Evolutionary conservation across 2,888 invertebrate genomes (phyloP), one percentile per base, ranked within the genome.

Genomic region (Diarsia mendica): DNA sequence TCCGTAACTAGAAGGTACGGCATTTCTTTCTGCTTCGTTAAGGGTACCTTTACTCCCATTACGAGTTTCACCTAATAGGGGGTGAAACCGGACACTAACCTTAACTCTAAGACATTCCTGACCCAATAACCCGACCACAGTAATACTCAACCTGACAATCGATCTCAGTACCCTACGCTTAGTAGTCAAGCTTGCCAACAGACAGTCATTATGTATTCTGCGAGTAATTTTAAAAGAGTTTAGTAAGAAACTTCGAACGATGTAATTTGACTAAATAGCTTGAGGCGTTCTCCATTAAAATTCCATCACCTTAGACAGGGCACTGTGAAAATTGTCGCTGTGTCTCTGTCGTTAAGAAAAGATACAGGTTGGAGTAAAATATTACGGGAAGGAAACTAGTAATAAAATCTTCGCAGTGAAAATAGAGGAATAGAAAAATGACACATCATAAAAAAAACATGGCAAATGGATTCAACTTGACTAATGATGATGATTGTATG

Each of bases 201-300:
- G 20, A 1, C 20, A 71, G 48, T 65, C 0, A 68, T 82, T 51
- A 66, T 15, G 44, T 71, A 85, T 65, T 85, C 67, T 53, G 44
- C 60, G 44, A 61, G 65, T 49, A 72, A 63, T 58, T 58, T 61
- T 63, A 49, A 83, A 82, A 83, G 44, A 83, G 60, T 73, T 86
- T 69, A 18, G 70, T 61, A 63, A 67, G 69, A 72, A 85, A 75
- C 72, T 87, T 77, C 39, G 46, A 73, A 71, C 73, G 61, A 72
- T 71, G 68, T 60, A 71, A 75, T 85, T 85, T 73, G 67, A 71
- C 76, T 83, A 83, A 83, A 85, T 78, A 79, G 79, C 85, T 78
- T 48, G 70, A 67, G 74, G 86, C 80, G 58, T 65, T 64, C 64
- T 72, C 76, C 76, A 79, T 87, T 87, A 87, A 85, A 87, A 83